phyloP scores from a whole-genome alignment of 2,888 invertebrate species.

The Erebia ligea region DNA sequence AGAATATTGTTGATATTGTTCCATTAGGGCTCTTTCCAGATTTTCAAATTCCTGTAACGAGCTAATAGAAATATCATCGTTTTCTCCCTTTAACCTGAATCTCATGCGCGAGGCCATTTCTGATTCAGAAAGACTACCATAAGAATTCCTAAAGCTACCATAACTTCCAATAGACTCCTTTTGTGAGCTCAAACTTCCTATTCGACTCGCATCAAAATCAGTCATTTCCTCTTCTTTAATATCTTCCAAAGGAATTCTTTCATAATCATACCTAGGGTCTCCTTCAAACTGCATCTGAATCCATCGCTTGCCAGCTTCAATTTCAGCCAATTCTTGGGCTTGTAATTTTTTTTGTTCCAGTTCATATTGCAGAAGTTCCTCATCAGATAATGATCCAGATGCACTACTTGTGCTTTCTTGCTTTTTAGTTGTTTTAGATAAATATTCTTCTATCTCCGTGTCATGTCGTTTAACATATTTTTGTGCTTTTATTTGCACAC shows the following conservation, averaged over 20 bases:
- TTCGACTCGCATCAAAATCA: constrained; percentile 91
- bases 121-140: constrained; percentile 96
- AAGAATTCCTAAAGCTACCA: constrained; percentile 93
- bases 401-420: constrained; percentile 83
- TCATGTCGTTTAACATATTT: constrained; percentile 85
- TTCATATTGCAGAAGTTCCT: constrained; percentile 86
- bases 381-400: constrained; percentile 82
- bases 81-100: constrained; percentile 92
- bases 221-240: constrained; percentile 96
- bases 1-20: constrained; percentile 88
- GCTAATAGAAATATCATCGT: constrained; percentile 95
- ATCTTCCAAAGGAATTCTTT: constrained; percentile 93
- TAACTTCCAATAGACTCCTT: constrained; percentile 90
- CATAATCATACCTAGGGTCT: constrained; percentile 90
- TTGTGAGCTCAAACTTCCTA: constrained; percentile 90
- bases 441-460: constrained; percentile 87
- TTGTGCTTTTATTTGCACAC: constrained; percentile 85
- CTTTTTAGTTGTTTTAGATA: constrained; percentile 87
- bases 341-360: constrained; percentile 84
- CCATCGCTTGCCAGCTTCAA: constrained; percentile 92
- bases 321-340: constrained; percentile 79
- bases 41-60: constrained; percentile 97
- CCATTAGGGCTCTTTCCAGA: constrained; percentile 92
- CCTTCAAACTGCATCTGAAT: constrained; percentile 94
- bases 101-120: constrained; percentile 93